Evolutionary conservation across 2,888 invertebrate species (phyloP).

Genomic region (Loripinus fragilis): DNA sequence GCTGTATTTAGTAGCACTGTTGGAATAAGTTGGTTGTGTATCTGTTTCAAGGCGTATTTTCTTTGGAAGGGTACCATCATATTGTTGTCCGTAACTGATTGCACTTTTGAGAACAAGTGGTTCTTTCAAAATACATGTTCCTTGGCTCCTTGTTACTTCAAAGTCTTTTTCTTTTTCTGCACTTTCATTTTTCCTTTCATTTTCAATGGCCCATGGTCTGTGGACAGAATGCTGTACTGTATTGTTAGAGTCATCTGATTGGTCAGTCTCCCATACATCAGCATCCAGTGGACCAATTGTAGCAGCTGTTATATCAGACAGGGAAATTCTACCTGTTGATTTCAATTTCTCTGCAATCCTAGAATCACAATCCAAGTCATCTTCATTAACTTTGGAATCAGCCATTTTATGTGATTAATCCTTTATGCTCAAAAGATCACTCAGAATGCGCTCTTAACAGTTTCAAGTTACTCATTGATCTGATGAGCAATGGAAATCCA

Average conservation of each 20-base stretch:
- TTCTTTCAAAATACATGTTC: not conserved
- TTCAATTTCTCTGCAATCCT: slow-evolving; percentile 6
- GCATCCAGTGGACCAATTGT: slow-evolving; percentile 52
- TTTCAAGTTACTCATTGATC: slow-evolving; percentile 8
- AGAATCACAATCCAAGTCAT: not conserved
- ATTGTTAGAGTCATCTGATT: slow-evolving; percentile 2
- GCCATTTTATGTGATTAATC: not conserved
- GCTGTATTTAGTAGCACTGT: not conserved
- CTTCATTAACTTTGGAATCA: not conserved
- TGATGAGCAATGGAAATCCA: not conserved
- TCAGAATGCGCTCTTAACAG: slow-evolving; percentile 11
- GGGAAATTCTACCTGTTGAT: slow-evolving; percentile 37
- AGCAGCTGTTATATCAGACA: slow-evolving; percentile 54
- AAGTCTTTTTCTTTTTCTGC: not conserved
- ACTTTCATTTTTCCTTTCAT: not conserved
- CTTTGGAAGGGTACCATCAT: not conserved
- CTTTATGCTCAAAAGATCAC: slow-evolving; percentile 1
- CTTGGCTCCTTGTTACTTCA: not conserved
- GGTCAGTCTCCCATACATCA: slow-evolving; percentile 8
- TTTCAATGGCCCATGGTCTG: not conserved
- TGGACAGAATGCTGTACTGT: slow-evolving; percentile 1
- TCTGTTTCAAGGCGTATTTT: not conserved
- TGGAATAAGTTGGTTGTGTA: not conserved
- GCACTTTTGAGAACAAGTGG: not conserved
- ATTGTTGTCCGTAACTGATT: not conserved